phyloP scores from a whole-genome alignment of 2,797 vertebrate genomes.

The Merluccius polli region DNA sequence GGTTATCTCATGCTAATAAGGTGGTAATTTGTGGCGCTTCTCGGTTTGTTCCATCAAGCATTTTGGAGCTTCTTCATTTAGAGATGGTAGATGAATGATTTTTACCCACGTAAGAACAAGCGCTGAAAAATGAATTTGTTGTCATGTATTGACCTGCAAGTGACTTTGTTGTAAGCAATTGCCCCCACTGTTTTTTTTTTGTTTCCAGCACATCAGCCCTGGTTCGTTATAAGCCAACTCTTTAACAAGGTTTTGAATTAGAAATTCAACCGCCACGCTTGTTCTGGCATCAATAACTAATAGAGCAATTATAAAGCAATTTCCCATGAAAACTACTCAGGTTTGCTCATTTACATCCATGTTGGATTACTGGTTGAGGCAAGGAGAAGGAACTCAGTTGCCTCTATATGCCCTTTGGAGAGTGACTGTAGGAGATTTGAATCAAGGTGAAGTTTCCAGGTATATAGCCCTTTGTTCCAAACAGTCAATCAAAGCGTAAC shows the following conservation, averaged over 20 bases:
- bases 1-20: conserved; percentile 3
- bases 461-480: no score
- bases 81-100: background rate
- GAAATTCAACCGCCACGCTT: background rate
- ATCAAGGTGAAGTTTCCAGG: no score
- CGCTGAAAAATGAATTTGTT: background rate
- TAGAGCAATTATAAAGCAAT: conserved; percentile 1
- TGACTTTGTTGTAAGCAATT: background rate
- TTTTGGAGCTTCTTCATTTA: background rate
- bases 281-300: background rate
- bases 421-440: no score
- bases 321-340: background rate
- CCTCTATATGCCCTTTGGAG: background rate
- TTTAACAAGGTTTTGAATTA: conserved; percentile 4
- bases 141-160: background rate
- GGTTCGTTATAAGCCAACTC: background rate
- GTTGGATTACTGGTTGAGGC: background rate
- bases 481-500: no score
- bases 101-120: background rate
- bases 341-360: background rate
- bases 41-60: background rate
- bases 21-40: background rate
- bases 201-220: background rate
- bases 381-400: background rate
- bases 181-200: background rate